Evolutionary conservation across 2,113 vertebrate species (phyloP).

Genomic region (Xenopus laevis): DNA sequence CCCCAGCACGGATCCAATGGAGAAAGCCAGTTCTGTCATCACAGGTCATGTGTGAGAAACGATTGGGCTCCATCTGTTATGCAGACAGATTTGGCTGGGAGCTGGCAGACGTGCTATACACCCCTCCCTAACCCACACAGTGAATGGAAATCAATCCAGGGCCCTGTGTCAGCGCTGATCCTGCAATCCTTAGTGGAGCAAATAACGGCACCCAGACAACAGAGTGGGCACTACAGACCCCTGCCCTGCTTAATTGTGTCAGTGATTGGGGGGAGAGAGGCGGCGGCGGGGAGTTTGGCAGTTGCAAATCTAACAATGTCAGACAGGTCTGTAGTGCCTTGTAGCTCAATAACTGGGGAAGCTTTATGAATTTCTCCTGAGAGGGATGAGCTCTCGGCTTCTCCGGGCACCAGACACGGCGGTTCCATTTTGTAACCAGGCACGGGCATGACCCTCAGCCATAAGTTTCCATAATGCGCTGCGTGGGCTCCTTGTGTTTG

Average conservation of each 20-base stretch:
- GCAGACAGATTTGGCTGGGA: conserved; percentile 26
- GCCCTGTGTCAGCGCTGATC: conserved; percentile 15
- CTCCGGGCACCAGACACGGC: conserved; percentile 13
- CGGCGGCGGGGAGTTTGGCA: neutral
- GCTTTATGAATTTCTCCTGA: conserved; percentile 7
- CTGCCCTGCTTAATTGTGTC: neutral
- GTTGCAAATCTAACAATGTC: neutral
- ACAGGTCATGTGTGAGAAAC: conserved; percentile 5
- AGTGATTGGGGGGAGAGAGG: neutral
- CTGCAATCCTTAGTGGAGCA: neutral
- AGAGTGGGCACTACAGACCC: too few relatives aligned
- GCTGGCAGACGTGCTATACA: neutral
- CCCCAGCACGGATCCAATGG: neutral
- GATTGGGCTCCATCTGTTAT: conserved; percentile 26
- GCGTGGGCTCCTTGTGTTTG: neutral
- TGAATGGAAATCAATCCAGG: conserved; percentile 16
- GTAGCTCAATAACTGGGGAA: conserved; percentile 18
- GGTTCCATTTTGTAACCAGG: conserved; percentile 15
- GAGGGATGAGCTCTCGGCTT: conserved; percentile 4
- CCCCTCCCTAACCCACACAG: conserved; percentile 2
- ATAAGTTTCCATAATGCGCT: neutral
- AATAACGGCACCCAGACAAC: neutral
- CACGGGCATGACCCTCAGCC: neutral
- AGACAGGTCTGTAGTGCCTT: conserved; percentile 6
- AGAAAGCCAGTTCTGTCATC: conserved; percentile 25